These are phyloP conservation scores for Neosilurus mollespiculum DNA, from an alignment of 2,797 vertebrate genomes.

Conservation along the genomic window DNA sequence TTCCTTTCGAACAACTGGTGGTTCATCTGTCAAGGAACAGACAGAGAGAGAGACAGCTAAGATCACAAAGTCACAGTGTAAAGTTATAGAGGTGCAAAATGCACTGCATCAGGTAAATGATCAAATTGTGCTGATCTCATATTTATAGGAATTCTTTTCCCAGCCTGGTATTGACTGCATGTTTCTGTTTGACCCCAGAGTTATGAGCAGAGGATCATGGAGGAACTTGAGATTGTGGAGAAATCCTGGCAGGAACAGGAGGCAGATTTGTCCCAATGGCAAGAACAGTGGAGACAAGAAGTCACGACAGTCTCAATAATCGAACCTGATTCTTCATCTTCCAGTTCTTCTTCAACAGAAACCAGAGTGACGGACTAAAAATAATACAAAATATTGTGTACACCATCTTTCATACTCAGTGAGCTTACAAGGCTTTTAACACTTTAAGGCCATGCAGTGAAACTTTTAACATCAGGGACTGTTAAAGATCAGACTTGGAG, in stretches of 20 bases:
- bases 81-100: constrained; percentile 73
- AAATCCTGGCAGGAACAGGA: constrained; percentile 63
- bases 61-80: constrained; percentile 73
- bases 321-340: constrained; percentile 34
- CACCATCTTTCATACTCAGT: too few species aligned
- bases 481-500: background rate
- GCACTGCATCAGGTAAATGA: constrained; percentile 71
- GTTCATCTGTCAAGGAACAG: constrained; percentile 47
- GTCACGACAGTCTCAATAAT: constrained; percentile 52
- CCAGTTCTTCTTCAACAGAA: too few species aligned
- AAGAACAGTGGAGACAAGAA: constrained; percentile 62
- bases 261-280: constrained; percentile 67
- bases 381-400: too few species aligned
- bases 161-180: constrained; percentile 16
- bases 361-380: too few species aligned
- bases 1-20: constrained; percentile 49
- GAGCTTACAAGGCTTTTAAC: too few species aligned
- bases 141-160: background rate
- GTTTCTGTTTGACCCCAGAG: constrained; percentile 62
- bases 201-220: constrained; percentile 62
- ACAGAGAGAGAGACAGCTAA: constrained; percentile 63
- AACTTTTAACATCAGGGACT: too few species aligned
- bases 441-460: too few species aligned
- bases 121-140: too few species aligned
- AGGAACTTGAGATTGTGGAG: constrained; percentile 58